Evolutionary conservation across 2,888 invertebrate species (phyloP), one percentile per base, ranked within the genome.

Genomic region (Calliphora vomitoria): DNA sequence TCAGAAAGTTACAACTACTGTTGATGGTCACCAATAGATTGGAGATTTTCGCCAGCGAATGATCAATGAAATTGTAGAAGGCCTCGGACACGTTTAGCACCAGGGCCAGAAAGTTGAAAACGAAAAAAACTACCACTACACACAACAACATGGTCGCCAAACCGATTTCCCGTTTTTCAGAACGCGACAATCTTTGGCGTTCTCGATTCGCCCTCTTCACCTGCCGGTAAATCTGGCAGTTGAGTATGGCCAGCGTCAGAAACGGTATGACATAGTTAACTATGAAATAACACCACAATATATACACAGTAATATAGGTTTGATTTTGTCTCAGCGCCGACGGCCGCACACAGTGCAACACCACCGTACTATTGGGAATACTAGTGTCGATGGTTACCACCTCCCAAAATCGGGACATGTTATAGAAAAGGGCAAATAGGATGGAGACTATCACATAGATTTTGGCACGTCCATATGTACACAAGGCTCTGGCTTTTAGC

Each of bases 1-100:
- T 98, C 89, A 99, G 96, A 93, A 99, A 99, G 94, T 99, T 99
- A 88, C 99, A 98, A 92, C 98, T 98, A 92, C 98, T 98, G 95
- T 99, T 99, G 93, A 99, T 96, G 88, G 98, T 99, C 82, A 99
- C 98, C 88, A 99, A 95, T 81, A 99, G 95, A 94, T 99, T 99
- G 92, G 97, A 98, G 53, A 96, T 95, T 91, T 97, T 96, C 76
- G 98, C 96, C 90, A 97, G 94, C 91, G 96, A 95, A 90, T 96
- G 96, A 89, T 95, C 95, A 84, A 95, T 95, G 68, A 95, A 94
- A 85, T 95, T 94, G 91, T 95, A 95, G 91, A 98, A 97, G 58
- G 97, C 96, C 93, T 99, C 97, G 91, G 97, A 95, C 60, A 98
- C 96, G 94, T 98, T 98, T 90, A 97, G 96, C 86, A 98, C 96